phyloP scores from a whole-genome alignment of 2,888 invertebrate species.

The Calliopum simillimum region DNA sequence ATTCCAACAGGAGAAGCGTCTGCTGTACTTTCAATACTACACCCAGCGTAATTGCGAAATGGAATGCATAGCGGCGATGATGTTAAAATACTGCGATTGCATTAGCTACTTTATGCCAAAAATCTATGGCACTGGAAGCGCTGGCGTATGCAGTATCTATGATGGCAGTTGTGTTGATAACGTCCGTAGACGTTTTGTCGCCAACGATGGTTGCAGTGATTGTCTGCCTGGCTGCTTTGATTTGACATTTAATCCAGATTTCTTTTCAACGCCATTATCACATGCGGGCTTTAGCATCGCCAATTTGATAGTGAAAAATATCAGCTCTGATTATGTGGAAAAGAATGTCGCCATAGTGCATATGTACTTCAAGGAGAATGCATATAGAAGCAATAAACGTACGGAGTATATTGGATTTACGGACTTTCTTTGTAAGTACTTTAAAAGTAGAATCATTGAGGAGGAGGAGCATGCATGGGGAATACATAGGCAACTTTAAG shows the following conservation, averaged over 20 bases:
- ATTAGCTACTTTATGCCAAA: conserved; percentile 64
- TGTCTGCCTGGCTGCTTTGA: conserved; percentile 80
- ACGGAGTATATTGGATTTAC: conserved; percentile 84
- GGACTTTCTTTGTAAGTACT: conserved; percentile 77
- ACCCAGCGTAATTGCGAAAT: conserved; percentile 82
- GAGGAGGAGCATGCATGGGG: too few species aligned
- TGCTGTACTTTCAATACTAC: conserved; percentile 77
- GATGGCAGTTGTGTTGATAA: conserved; percentile 71
- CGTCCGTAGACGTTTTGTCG: conserved; percentile 46
- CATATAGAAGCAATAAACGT: conserved; percentile 78
- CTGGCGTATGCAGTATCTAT: conserved; percentile 77
- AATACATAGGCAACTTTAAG: too few species aligned
- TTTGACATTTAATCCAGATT: conserved; percentile 73
- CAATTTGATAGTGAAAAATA: conserved; percentile 43
- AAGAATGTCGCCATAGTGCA: conserved; percentile 79
- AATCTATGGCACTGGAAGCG: conserved; percentile 75
- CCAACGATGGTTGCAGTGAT: conserved; percentile 64
- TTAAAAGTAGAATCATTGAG: too few species aligned
- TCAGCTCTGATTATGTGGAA: conserved; percentile 51
- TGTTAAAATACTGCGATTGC: conserved; percentile 66
- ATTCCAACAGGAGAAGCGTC: conserved; percentile 76
- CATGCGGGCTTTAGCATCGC: conserved; percentile 42
- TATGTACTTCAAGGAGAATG: conserved; percentile 78
- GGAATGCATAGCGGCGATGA: conserved; percentile 81
- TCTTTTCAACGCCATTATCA: conserved; percentile 71